Conservation (phyloP, 2,888 invertebrate species). For the Scrobipalpa costella region DNA sequence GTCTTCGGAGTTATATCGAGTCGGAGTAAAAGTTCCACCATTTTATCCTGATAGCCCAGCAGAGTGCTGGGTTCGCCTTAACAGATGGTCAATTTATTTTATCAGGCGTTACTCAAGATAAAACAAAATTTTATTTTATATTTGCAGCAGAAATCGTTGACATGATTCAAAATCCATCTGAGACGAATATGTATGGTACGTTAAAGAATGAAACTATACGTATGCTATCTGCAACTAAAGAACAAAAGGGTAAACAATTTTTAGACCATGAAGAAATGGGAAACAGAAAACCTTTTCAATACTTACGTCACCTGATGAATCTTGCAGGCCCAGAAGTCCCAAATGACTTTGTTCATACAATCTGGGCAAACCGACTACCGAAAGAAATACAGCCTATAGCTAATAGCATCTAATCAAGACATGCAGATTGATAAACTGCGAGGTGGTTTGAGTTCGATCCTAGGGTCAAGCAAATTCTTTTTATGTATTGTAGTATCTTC, state of each 20-base stretch:
- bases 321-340: conserved; percentile 33
- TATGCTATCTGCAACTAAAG: neutral
- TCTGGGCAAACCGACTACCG: conserved; percentile 33
- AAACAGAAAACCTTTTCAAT: conserved; percentile 35
- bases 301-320: conserved; percentile 29
- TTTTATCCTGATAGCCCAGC: no score
- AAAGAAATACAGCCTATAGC: conserved; percentile 19
- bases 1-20: no score
- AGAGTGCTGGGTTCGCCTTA: no score
- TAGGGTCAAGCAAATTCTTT: no score
- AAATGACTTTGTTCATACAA: conserved; percentile 32
- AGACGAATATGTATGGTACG: neutral
- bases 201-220: neutral
- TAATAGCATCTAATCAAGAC: conserved; percentile 8
- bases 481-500: no score
- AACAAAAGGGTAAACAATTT: neutral
- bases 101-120: no score
- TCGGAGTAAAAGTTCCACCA: no score
- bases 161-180: neutral
- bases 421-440: neutral
- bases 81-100: no score
- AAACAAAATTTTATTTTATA: no score
- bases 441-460: no score
- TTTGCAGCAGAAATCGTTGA: neutral
- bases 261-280: conserved; percentile 32